A percentile compares a stretch with the other conserved stretches of the same genome.
phyloP scores from a whole-genome alignment of 2,113 vertebrate species.

The Amazona guildingii region DNA sequence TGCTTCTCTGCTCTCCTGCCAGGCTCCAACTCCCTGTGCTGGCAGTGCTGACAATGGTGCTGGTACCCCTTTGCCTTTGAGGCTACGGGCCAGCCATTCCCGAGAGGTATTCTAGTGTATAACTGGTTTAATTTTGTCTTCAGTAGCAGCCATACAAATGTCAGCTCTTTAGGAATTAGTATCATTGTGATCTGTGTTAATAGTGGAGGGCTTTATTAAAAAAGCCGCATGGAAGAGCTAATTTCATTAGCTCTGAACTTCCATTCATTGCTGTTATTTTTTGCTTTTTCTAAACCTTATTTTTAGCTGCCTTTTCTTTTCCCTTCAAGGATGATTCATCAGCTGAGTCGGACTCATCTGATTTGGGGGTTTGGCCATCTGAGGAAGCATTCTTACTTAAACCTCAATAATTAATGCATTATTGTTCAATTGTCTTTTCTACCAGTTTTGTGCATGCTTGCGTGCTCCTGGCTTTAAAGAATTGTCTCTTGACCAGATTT shows the following conservation, averaged over 20 bases:
- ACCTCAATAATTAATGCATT: background rate
- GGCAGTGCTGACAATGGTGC: background rate
- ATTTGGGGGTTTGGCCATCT: constrained; percentile 17
- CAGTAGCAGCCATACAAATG: background rate
- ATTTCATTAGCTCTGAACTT: constrained; percentile 10
- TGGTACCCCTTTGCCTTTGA: background rate
- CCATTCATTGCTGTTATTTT: constrained; percentile 1
- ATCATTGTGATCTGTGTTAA: background rate
- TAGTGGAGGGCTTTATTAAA: background rate
- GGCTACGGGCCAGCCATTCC: background rate
- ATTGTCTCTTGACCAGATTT: background rate
- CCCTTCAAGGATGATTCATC: constrained; percentile 21
- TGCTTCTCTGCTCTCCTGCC: background rate
- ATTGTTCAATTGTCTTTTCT: constrained; percentile 18
- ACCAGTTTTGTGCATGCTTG: background rate
- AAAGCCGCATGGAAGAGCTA: background rate
- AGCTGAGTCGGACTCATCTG: constrained; percentile 18
- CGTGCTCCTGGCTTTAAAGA: background rate
- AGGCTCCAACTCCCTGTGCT: background rate
- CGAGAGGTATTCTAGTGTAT: background rate
- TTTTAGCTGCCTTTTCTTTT: background rate
- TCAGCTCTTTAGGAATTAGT: background rate
- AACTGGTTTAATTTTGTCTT: background rate
- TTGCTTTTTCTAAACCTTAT: background rate
- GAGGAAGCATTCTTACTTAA: constrained; percentile 22